Evolutionary conservation across 2,888 invertebrate genomes (phyloP), one percentile per base, ranked within the genome.

Genomic region (Chrysolina haemoptera): DNA sequence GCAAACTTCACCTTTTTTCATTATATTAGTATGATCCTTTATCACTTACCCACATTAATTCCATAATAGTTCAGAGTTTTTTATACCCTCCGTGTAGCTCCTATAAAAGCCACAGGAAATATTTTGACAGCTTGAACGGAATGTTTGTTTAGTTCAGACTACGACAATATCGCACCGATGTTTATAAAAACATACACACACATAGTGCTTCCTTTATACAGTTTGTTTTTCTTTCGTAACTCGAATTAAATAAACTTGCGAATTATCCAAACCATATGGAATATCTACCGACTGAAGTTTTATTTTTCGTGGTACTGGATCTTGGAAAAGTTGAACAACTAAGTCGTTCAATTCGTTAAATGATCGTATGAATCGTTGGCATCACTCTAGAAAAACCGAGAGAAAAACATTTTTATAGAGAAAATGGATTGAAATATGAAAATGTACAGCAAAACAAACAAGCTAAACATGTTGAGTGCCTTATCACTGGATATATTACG

Each of bases 121-220:
- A 78, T 79, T 79, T 76, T 78, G 79, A 79, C 76, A 79, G 76
- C 77, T 77, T 77, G 75, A 69, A 70, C 11, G 68, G 35, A 73
- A 63, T 77, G 73, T 77, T 73, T 77, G 69, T 69, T 77, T 64
- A 71, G 69, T 62, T 46, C 48, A 55, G 62, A 43, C 50, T 68
- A 70, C 73, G 69, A 74, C 75, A 75, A 73, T 67, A 63, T 71
- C 63, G n/a, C n/a, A 40, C 67, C 71, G 22, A 75, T 75, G 77
- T 77, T 77, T 75, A 72, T 74, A 73, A 77, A 77, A 20, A 72
- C 75, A 77, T 67, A 62, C 50, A 69, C 53, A 74, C 75, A 77
- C 71, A 62, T 22, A 66, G 53, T 69, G 75, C 59, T 75, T 77
- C 75, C 77, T 75, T 74, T 75, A 68, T 71, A 53, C 63, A 16